Percentiles rank a stretch among this genome's conserved stretches.
Conservation (phyloP, 2,888 invertebrate species). For the Morpho helenor region DNA sequence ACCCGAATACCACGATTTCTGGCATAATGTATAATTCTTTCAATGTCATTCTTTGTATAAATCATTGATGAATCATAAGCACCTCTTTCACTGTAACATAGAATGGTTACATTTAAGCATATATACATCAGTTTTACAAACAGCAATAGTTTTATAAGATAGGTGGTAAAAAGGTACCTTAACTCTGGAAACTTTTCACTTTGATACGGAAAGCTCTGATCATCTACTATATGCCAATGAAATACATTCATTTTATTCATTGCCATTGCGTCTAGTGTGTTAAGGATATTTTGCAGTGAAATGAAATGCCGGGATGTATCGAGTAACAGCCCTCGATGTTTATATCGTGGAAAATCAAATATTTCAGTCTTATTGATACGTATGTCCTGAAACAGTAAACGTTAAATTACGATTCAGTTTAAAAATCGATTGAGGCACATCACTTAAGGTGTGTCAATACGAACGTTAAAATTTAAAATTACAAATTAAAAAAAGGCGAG, state of each 20-base stretch:
- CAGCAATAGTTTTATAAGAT: neutral
- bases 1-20: conserved; percentile 91
- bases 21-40: conserved; percentile 86
- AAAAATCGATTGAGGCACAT: too few species aligned
- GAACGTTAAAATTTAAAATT: too few species aligned
- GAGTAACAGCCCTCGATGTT: conserved; percentile 90
- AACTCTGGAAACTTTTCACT: conserved; percentile 88
- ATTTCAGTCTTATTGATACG: conserved; percentile 84
- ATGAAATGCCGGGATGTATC: conserved; percentile 94
- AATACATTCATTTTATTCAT: conserved; percentile 96
- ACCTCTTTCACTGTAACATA: conserved; percentile 76
- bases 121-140: neutral
- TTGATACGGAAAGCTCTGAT: conserved; percentile 94
- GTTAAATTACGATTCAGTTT: neutral
- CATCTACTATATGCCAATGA: conserved; percentile 97
- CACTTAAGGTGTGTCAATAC: too few species aligned
- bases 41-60: conserved; percentile 82
- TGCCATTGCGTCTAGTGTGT: conserved; percentile 89
- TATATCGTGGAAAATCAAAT: conserved; percentile 87
- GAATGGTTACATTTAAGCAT: conserved; percentile 25
- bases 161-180: conserved; percentile 61
- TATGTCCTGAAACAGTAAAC: conserved; percentile 68
- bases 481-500: conserved; percentile 1
- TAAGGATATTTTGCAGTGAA: conserved; percentile 81
- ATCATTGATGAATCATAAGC: conserved; percentile 82